These are phyloP conservation scores for Cotesia congregata DNA, from an alignment of 2,888 invertebrate genomes.

Conservation along the genomic window DNA sequence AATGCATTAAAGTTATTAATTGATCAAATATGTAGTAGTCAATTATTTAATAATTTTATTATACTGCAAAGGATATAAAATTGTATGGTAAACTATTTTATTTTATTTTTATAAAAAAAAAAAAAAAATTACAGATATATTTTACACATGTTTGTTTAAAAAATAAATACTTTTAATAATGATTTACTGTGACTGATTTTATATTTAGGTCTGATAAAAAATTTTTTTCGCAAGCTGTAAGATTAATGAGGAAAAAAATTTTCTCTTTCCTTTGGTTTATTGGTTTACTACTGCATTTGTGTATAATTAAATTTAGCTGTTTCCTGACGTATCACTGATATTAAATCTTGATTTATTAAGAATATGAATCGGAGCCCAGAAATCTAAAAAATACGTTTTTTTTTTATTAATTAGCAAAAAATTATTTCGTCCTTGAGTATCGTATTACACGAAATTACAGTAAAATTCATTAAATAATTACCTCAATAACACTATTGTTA, in stretches of 20 bases:
- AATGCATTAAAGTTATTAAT: too few relatives aligned
- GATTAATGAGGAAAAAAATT: slow-evolving; percentile 19
- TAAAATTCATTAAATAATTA: slow-evolving; percentile 59
- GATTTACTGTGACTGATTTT: slow-evolving; percentile 12
- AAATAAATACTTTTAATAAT: slow-evolving; percentile 23
- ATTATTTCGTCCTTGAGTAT: background rate
- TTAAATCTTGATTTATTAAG: slow-evolving; percentile 91
- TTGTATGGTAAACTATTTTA: background rate
- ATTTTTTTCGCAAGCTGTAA: background rate
- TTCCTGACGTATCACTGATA: slow-evolving; percentile 90
- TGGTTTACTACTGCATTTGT: slow-evolving; percentile 34
- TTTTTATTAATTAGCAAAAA: slow-evolving; percentile 5
- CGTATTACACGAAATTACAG: background rate
- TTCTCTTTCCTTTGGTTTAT: slow-evolving; percentile 14
- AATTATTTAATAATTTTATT: too few relatives aligned
- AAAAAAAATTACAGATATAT: background rate
- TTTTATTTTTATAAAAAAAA: slow-evolving; percentile 5
- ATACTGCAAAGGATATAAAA: background rate
- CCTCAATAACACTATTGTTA: slow-evolving; percentile 96
- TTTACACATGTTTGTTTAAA: slow-evolving; percentile 13
- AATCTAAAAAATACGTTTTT: slow-evolving; percentile 74
- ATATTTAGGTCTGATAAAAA: background rate
- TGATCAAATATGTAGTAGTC: too few relatives aligned
- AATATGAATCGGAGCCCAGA: slow-evolving; percentile 93
- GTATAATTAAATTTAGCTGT: slow-evolving; percentile 82